These are phyloP conservation scores for Plebejus melissa DNA, from an alignment of 2,888 invertebrate species.

Conservation along the genomic window DNA sequence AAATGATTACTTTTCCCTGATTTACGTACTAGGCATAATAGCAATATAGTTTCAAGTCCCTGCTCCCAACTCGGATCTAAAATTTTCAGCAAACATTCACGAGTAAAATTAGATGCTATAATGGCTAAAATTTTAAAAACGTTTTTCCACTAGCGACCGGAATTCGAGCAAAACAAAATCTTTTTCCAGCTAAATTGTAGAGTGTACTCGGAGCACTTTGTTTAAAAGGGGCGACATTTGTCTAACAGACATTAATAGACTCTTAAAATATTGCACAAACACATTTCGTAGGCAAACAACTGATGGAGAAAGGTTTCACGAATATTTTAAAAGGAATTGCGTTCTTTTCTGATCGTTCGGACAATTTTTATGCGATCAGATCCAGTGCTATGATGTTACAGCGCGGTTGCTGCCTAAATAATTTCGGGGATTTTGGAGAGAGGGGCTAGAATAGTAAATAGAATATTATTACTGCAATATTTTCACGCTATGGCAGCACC, in stretches of 20 bases:
- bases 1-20: neutral
- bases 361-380: neutral
- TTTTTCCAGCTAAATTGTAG: slow-evolving; percentile 28
- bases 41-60: neutral
- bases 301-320: slow-evolving; percentile 24
- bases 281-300: slow-evolving; percentile 32
- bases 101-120: neutral
- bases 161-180: slow-evolving; percentile 29
- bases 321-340: neutral
- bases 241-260: slow-evolving; percentile 38
- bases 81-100: neutral
- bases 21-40: neutral
- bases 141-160: neutral
- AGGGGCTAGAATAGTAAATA: too few species aligned
- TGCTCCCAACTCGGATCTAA: neutral
- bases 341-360: neutral
- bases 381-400: neutral
- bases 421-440: neutral
- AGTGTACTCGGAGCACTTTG: slow-evolving; percentile 33
- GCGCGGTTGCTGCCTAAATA: neutral
- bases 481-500: too few species aligned
- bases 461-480: too few species aligned
- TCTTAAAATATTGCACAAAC: slow-evolving; percentile 34
- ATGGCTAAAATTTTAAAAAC: slow-evolving; percentile 4
- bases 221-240: slow-evolving; percentile 36